A percentile compares a stretch with the other conserved stretches of the same genome.
Evolutionary conservation across 2,797 vertebrate genomes (phyloP).

Genomic region (Nasua narica): DNA sequence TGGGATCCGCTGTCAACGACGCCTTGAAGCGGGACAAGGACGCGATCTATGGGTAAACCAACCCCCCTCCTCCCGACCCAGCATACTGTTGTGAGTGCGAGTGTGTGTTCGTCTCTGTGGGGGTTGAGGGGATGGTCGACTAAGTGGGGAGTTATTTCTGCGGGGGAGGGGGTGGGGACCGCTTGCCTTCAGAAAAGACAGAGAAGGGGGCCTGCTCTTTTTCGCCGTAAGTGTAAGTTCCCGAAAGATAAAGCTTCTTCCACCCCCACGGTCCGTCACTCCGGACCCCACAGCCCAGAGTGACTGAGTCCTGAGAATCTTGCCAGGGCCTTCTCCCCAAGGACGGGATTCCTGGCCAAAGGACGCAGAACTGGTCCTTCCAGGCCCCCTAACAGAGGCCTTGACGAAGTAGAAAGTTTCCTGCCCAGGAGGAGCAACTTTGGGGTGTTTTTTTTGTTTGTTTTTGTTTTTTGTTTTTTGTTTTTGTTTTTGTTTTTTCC

Average conservation of each 20-base stretch:
- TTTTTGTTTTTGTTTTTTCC: background rate
- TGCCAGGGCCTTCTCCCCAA: constrained; percentile 66
- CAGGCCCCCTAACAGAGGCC: constrained; percentile 64
- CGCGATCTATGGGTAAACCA: constrained; percentile 97
- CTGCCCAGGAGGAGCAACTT: constrained; percentile 63
- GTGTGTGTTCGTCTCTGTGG: constrained; percentile 20
- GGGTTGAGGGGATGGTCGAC: background rate
- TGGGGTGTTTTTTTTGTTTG: background rate
- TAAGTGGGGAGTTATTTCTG: constrained; percentile 37
- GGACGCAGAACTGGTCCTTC: constrained; percentile 35
- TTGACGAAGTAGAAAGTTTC: constrained; percentile 70
- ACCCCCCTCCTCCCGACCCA: constrained; percentile 38
- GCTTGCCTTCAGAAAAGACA: background rate
- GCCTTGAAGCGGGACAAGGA: constrained; percentile 99
- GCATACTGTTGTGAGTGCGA: constrained; percentile 47
- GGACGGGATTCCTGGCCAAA: constrained; percentile 57
- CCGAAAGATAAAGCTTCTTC: constrained; percentile 2
- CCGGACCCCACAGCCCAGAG: background rate
- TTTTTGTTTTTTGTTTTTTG: background rate
- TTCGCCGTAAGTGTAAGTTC: background rate
- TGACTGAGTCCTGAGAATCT: constrained; percentile 10
- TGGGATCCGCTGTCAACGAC: constrained; percentile 99
- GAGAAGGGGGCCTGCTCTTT: background rate
- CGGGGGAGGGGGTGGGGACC: background rate
- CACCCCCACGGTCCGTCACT: background rate